Conservation (phyloP, 37 sponge, comb jelly and placozoan species). For the Chondrosia reniformis region DNA sequence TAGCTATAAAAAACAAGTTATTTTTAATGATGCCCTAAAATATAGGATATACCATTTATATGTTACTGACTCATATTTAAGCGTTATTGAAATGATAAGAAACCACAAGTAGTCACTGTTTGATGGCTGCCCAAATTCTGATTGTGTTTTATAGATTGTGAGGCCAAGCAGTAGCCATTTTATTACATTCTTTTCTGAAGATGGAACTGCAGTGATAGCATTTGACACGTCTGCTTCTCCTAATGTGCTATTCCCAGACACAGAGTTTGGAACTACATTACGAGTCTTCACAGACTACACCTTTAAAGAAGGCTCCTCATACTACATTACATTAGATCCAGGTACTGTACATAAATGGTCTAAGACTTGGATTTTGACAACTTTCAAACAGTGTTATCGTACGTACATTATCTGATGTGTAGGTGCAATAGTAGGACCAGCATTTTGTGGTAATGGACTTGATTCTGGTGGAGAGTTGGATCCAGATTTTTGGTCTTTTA, state of each 20-base stretch:
- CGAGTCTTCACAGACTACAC: not conserved
- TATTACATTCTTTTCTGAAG: not conserved
- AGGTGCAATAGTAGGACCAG: constrained; percentile 8
- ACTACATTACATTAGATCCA: constrained; percentile 17
- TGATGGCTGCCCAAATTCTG: too few relatives aligned
- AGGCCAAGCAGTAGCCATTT: constrained; percentile 3
- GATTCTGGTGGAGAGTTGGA: too few relatives aligned
- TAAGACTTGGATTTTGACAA: not conserved
- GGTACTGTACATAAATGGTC: not conserved
- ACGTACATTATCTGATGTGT: not conserved
- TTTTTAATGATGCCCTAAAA: too few relatives aligned
- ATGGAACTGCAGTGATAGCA: not conserved
- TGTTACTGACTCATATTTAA: too few relatives aligned
- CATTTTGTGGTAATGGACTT: constrained; percentile 13
- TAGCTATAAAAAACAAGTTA: too few relatives aligned
- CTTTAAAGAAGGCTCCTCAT: not conserved
- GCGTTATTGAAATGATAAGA: too few relatives aligned
- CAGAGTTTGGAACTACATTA: not conserved
- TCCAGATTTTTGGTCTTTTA: not conserved
- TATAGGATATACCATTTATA: too few relatives aligned
- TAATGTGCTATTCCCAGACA: not conserved
- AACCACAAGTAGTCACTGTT: too few relatives aligned
- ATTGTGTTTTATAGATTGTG: not conserved
- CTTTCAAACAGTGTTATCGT: too few relatives aligned
- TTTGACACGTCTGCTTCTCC: not conserved